Percentiles rank a stretch among this genome's conserved stretches.
Conservation (phyloP, 2,888 invertebrate species). For the Perithous albicinctus region DNA sequence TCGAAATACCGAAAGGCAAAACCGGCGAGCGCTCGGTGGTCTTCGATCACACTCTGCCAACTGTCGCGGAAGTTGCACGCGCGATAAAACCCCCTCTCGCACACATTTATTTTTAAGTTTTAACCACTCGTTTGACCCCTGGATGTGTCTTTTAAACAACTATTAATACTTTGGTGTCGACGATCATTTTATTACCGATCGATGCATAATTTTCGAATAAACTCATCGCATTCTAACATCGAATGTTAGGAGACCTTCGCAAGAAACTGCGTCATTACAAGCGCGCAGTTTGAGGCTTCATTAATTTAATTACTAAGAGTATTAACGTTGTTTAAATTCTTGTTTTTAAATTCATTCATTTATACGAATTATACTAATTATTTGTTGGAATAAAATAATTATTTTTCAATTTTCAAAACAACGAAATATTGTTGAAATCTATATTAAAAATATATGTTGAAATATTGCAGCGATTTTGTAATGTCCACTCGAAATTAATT, state of each 20-base stretch:
- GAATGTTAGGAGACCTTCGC: too few species aligned
- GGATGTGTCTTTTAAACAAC: background rate
- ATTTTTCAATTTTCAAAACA: too few species aligned
- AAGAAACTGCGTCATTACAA: too few species aligned
- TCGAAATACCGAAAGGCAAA: slow-evolving; percentile 9
- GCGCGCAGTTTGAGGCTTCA: too few species aligned
- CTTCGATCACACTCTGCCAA: background rate
- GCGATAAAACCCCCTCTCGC: background rate
- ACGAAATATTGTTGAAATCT: too few species aligned
- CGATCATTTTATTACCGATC: background rate
- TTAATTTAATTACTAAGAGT: background rate
- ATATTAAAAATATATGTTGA: too few species aligned
- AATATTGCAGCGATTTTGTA: too few species aligned
- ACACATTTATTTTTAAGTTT: background rate
- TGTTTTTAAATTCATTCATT: too few species aligned
- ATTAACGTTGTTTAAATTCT: background rate
- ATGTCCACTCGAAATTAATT: too few species aligned
- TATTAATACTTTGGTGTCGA: background rate
- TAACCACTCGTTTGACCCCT: background rate
- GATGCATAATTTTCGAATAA: background rate
- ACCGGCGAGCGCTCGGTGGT: background rate
- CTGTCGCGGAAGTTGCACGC: background rate
- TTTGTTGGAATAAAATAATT: too few species aligned
- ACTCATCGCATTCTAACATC: too few species aligned
- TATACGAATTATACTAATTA: too few species aligned